Evolutionary conservation across 2,113 vertebrate genomes (phyloP).

Genomic region (Vidua chalybeata): DNA sequence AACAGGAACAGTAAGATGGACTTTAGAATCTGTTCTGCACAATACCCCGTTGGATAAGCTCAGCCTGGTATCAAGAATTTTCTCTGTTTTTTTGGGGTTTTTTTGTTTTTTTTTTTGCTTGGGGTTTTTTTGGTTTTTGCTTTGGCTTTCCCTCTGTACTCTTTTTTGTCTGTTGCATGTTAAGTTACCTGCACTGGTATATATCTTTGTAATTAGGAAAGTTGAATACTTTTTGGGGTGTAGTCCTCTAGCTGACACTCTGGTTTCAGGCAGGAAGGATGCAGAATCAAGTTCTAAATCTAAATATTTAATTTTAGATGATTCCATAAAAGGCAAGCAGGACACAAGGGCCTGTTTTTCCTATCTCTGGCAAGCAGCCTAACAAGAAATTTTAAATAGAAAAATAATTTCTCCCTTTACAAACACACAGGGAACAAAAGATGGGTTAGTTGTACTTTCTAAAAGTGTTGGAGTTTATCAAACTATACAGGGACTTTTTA

Average conservation of each 20-base stretch:
- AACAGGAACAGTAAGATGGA: neutral
- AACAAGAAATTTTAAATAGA: neutral
- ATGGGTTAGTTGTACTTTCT: neutral
- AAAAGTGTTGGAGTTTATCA: neutral
- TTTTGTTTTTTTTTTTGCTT: neutral
- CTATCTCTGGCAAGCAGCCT: neutral
- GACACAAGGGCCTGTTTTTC: neutral
- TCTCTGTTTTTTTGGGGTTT: accelerated
- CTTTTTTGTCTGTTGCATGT: neutral
- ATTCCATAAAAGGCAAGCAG: neutral
- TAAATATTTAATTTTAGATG: neutral
- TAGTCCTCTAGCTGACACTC: neutral
- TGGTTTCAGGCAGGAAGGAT: neutral
- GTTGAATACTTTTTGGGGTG: neutral
- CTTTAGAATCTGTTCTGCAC: neutral
- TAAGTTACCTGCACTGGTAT: neutral
- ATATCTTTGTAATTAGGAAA: neutral
- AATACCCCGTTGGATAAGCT: neutral
- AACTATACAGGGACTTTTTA: neutral
- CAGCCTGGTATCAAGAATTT: neutral
- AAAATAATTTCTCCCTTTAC: neutral
- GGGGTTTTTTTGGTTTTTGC: neutral
- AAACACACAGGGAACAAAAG: neutral
- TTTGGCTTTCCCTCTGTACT: neutral
- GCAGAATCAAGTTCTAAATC: neutral